phyloP scores from a whole-genome alignment of 2,888 invertebrate genomes.

The Acanthoscelides obtectus region DNA sequence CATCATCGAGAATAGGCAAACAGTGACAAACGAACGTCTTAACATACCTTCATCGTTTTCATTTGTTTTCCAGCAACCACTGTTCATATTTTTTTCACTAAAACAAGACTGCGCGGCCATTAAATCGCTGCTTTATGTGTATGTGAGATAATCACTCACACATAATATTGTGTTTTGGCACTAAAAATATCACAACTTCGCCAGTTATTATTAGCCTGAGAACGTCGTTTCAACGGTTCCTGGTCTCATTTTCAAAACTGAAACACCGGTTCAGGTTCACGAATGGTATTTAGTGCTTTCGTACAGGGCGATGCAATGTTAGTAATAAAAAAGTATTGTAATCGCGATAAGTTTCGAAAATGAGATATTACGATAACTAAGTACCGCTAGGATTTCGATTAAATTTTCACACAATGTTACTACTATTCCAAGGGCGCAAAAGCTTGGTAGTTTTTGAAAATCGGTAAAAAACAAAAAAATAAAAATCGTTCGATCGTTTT shows the following conservation, averaged over 20 bases:
- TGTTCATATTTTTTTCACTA: constrained; percentile 32
- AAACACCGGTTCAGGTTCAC: background rate
- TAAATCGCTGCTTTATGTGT: background rate
- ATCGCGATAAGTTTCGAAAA: too few relatives aligned
- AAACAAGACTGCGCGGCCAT: background rate
- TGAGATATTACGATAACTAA: too few relatives aligned
- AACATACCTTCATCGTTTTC: constrained; percentile 46
- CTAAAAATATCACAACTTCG: background rate
- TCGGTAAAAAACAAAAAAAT: too few relatives aligned
- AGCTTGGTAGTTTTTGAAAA: too few relatives aligned
- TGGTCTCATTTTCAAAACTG: background rate
- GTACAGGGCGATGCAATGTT: background rate
- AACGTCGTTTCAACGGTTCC: background rate
- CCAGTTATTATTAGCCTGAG: background rate
- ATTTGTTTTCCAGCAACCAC: constrained; percentile 45
- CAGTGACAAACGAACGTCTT: background rate
- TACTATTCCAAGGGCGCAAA: too few relatives aligned
- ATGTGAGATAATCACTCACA: background rate
- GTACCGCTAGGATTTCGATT: too few relatives aligned
- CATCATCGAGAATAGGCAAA: background rate
- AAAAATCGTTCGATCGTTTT: too few relatives aligned
- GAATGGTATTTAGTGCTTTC: background rate
- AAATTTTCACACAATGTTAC: too few relatives aligned
- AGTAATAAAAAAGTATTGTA: too few relatives aligned
- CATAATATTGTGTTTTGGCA: background rate